Percentiles rank a stretch among this genome's conserved stretches.
Conservation (phyloP, 1,140 invertebrate species). For the Cotesia chilonis region DNA sequence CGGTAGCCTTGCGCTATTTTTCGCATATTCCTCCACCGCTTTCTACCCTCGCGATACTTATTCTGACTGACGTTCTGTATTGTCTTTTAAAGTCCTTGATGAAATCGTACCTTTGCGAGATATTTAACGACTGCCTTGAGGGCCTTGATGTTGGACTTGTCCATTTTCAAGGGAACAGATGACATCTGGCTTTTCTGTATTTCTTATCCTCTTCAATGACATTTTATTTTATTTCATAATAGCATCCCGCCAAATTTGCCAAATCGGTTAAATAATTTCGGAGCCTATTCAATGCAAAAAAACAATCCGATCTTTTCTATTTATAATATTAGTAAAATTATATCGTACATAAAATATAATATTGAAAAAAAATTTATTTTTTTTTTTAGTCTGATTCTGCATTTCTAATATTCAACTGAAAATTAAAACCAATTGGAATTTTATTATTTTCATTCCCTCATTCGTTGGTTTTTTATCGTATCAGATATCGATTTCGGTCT, state of each 20-base stretch:
- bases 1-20: constrained; percentile 28
- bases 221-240: constrained; percentile 2
- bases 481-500: constrained; percentile 1
- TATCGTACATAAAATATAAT: neutral
- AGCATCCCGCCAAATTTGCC: no score
- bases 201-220: neutral
- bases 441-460: constrained; percentile 29
- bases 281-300: no score
- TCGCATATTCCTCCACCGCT: constrained; percentile 21
- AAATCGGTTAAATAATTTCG: no score
- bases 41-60: constrained; percentile 44
- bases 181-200: constrained; percentile 22
- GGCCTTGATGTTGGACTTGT: constrained; percentile 28
- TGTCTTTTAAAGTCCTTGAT: constrained; percentile 53
- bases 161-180: constrained; percentile 38
- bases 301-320: no score
- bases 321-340: neutral
- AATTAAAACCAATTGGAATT: constrained; percentile 35
- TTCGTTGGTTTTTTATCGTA: constrained; percentile 18
- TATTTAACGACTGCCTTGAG: constrained; percentile 50
- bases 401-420: neutral
- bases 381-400: neutral
- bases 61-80: constrained; percentile 44
- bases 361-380: neutral
- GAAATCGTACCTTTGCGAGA: constrained; percentile 49